phyloP scores from a whole-genome alignment of 2,888 invertebrate genomes.

The Cancer borealis region DNA sequence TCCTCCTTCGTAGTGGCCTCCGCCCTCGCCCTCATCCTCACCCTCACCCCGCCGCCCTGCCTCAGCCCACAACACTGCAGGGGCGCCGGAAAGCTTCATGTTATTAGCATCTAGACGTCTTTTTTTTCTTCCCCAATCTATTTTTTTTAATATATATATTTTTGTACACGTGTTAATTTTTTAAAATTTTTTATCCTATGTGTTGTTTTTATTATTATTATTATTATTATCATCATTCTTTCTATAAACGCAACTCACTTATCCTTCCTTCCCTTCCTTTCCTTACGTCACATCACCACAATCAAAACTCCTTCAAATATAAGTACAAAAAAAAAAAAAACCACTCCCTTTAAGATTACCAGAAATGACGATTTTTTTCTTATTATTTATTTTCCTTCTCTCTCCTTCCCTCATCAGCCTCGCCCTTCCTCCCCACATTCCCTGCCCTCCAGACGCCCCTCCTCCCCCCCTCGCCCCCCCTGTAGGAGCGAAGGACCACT shows the following conservation, averaged over 20 bases:
- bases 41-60: neutral
- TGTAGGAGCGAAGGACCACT: constrained; percentile 56
- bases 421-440: neutral
- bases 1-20: neutral
- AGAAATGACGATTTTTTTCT: neutral
- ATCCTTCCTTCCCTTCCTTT: neutral
- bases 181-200: neutral
- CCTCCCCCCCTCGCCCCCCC: constrained; percentile 37
- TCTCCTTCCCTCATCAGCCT: neutral
- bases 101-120: neutral
- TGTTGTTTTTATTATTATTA: neutral
- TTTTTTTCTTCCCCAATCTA: no score
- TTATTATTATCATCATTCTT: neutral
- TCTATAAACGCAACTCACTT: neutral
- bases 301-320: neutral
- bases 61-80: neutral
- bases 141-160: no score
- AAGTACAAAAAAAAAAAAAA: neutral
- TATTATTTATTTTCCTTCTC: neutral
- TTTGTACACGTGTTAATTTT: no score
- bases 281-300: no score
- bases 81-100: neutral
- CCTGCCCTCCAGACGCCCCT: neutral
- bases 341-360: neutral
- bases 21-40: neutral